Conservation (phyloP, 2,888 invertebrate species). For the Hydriomena furcata region DNA sequence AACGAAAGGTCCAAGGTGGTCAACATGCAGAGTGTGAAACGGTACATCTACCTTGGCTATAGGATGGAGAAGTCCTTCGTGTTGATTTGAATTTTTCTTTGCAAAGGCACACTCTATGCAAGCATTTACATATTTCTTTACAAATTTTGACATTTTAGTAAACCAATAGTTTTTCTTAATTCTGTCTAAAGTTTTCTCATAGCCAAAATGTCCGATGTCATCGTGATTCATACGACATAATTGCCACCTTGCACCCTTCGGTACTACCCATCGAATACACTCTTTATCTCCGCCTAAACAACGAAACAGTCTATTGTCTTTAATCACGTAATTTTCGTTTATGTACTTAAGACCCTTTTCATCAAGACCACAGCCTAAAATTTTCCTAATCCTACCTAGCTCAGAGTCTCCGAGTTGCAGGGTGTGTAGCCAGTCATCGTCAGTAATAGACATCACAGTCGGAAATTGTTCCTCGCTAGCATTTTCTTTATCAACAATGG, state of each 20-base stretch:
- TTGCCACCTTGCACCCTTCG: slow-evolving; percentile 3
- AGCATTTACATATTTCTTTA: slow-evolving; percentile 31
- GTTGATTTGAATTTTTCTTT: background rate
- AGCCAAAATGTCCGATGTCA: slow-evolving; percentile 5
- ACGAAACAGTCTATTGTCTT: slow-evolving; percentile 3
- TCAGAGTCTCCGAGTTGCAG: slow-evolving; percentile 1
- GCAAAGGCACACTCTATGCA: slow-evolving; percentile 12
- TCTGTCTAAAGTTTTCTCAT: slow-evolving; percentile 12
- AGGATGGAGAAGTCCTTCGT: slow-evolving; percentile 14
- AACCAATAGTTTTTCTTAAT: slow-evolving; percentile 51
- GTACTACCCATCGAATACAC: slow-evolving; percentile 17
- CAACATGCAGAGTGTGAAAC: slow-evolving; percentile 9
- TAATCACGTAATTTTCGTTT: background rate
- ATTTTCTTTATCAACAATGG: background rate
- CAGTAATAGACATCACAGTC: slow-evolving; percentile 1
- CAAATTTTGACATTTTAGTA: slow-evolving; percentile 50
- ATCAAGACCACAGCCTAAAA: background rate
- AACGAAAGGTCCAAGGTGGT: slow-evolving; percentile 19
- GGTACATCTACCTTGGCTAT: background rate
- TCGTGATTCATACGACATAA: slow-evolving; percentile 9
- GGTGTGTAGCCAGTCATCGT: slow-evolving; percentile 5
- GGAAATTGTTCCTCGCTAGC: background rate
- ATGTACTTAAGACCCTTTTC: slow-evolving; percentile 2
- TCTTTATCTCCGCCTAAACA: background rate
- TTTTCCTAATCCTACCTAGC: background rate